phyloP scores from a whole-genome alignment of 2,113 vertebrate genomes.

The Pardalotus punctatus region DNA sequence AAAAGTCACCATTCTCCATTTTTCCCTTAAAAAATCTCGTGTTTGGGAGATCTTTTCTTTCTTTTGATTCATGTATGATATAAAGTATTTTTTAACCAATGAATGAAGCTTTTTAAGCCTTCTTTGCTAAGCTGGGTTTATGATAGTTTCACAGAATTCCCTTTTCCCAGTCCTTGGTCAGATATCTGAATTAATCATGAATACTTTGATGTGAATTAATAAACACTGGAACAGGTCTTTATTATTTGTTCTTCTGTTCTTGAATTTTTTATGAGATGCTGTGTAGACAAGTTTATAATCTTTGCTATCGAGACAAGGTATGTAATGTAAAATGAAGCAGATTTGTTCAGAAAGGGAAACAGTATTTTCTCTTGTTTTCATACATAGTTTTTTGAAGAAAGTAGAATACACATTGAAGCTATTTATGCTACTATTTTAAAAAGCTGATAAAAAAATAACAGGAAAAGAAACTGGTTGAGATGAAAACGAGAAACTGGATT shows the following conservation, averaged over 20 bases:
- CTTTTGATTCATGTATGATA: neutral
- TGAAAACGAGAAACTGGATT: neutral
- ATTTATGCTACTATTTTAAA: neutral
- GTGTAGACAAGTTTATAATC: slow-evolving; percentile 14
- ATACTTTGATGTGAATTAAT: slow-evolving; percentile 8
- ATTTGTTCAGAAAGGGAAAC: neutral
- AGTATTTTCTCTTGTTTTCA: neutral
- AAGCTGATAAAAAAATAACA: neutral
- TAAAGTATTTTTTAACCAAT: neutral
- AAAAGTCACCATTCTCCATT: neutral
- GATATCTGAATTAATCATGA: slow-evolving; percentile 39
- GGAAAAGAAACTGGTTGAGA: neutral
- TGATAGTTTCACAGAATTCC: neutral
- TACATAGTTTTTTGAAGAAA: neutral
- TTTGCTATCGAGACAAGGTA: neutral
- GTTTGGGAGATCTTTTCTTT: neutral
- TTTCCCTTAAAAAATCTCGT: neutral
- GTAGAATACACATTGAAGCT: neutral
- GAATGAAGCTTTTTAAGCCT: neutral
- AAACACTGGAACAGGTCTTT: neutral
- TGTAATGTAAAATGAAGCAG: neutral
- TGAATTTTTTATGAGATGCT: slow-evolving; percentile 54
- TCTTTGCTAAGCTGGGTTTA: neutral
- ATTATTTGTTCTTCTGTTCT: slow-evolving; percentile 24
- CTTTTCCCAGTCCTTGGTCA: neutral